Base-by-base conservation (phyloP, 2,113 vertebrate species). In the Hipposideros armiger region DNA sequence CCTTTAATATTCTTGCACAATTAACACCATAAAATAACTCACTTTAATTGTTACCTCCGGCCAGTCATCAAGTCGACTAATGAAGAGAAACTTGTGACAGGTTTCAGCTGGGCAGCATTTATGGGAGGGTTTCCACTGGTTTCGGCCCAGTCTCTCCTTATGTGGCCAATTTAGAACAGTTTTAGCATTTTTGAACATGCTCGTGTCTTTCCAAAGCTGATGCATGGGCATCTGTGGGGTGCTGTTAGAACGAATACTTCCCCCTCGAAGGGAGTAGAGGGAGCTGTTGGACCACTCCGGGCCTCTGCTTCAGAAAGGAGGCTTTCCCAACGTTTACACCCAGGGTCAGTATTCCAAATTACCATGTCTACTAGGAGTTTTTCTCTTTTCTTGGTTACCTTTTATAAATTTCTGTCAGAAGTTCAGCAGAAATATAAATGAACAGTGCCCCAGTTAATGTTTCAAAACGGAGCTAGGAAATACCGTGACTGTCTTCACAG, bases 11-110 rank as follows among this genome's bases (percentile, higher is more conserved):
- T 86, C 97, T 97, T 95, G 94, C 93, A 95, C 96, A 98, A 98
- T 98, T 97, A 98, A 97, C 93, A 85, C 92, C 92, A 92, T 98
- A 98, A 98, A 98, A 96, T 95, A 97, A 94, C 95, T 97, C 91
- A 91, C 95, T 97, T 98, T 98, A 98, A 98, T 98, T 98, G 96
- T 86, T 97, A 98, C 98, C 98, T 98, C 96, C 58, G 97, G 98
- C 97, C 97, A 98, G 93, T 96, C 97, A 97, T 98, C 97, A 98
- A 97, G 97, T 93, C 86, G 92, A 92, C 97, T 97, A 97, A 96
- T 98, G 98, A 98, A 98, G 98, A 98, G 96, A 95, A 98, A 95
- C 90, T 83, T 88, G 80, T 95, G 98, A 97, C 97, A 98, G 95
- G 86, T 97, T 98, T 96, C 88, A 98, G 81, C 97, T 83, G 83